A percentile compares a stretch with the other conserved stretches of the same genome.
phyloP scores from a whole-genome alignment of 2,888 invertebrate genomes.

The Schrankia costaestrigalis region DNA sequence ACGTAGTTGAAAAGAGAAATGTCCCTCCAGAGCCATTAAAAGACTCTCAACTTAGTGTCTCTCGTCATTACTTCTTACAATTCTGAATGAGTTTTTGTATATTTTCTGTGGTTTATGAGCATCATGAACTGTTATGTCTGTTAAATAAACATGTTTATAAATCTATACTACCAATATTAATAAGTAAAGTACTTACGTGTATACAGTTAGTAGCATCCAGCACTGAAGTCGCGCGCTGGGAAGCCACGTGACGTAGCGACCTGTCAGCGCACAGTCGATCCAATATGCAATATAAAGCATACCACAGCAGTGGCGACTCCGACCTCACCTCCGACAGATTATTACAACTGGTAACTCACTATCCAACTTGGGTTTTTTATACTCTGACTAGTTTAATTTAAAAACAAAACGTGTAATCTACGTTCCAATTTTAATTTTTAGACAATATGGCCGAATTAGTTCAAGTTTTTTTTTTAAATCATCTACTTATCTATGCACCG shows the following conservation, averaged over 20 bases:
- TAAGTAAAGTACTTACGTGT: slow-evolving; percentile 78
- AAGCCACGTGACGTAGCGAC: slow-evolving; percentile 82
- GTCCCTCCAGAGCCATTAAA: too few species aligned
- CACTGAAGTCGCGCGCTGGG: slow-evolving; percentile 81
- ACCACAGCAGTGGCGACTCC: slow-evolving; percentile 74
- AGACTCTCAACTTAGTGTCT: too few species aligned
- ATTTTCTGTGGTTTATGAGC: too few species aligned
- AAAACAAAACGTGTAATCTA: slow-evolving; percentile 12
- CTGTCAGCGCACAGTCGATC: slow-evolving; percentile 81
- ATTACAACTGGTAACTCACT: slow-evolving; percentile 65
- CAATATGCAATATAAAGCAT: slow-evolving; percentile 79
- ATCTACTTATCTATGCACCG: slow-evolving; percentile 78
- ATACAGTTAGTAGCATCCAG: slow-evolving; percentile 87
- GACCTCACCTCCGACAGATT: slow-evolving; percentile 44
- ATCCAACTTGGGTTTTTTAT: slow-evolving; percentile 48
- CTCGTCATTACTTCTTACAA: too few species aligned
- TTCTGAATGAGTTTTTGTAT: too few species aligned
- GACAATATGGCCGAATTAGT: slow-evolving; percentile 43
- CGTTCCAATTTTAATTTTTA: slow-evolving; percentile 29
- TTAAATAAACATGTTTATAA: not conserved
- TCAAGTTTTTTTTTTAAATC: slow-evolving; percentile 33
- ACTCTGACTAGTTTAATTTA: slow-evolving; percentile 64
- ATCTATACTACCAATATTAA: slow-evolving; percentile 16
- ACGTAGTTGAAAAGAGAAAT: too few species aligned
- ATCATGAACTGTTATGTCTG: too few species aligned